A percentile compares a stretch with the other conserved stretches of the same genome.
These are phyloP conservation scores for Pristionchus mayeri DNA, from an alignment of 2,888 invertebrate species.

Conservation along the genomic window DNA sequence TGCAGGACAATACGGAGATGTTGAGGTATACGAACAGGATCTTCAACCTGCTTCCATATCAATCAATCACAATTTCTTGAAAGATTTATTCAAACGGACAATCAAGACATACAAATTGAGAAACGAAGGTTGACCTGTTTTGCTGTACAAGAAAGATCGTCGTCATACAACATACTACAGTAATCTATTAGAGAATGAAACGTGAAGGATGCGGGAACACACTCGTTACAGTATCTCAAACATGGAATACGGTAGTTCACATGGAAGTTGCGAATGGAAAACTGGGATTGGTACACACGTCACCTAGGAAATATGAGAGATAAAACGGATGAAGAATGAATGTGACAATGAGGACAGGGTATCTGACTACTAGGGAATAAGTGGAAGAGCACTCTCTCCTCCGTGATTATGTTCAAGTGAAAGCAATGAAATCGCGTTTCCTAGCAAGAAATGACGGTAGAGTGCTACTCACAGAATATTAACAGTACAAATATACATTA, in stretches of 20 bases:
- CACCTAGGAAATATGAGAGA: slow-evolving; percentile 34
- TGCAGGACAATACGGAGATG: background rate
- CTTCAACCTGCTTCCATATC: background rate
- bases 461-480: slow-evolving; percentile 21
- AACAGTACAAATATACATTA: slow-evolving; percentile 14
- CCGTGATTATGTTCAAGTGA: slow-evolving; percentile 24
- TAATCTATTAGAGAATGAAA: slow-evolving; percentile 8
- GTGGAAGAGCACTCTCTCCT: slow-evolving; percentile 21
- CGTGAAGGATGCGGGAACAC: background rate
- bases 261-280: slow-evolving; percentile 34
- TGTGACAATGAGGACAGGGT: background rate
- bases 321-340: background rate
- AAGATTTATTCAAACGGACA: slow-evolving; percentile 11
- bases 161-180: slow-evolving; percentile 28
- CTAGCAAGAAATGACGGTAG: slow-evolving; percentile 14
- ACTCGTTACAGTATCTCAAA: slow-evolving; percentile 30
- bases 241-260: slow-evolving; percentile 42
- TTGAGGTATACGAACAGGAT: background rate
- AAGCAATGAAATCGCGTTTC: slow-evolving; percentile 3
- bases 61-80: background rate
- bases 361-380: background rate
- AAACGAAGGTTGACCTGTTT: slow-evolving; percentile 15
- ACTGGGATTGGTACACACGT: slow-evolving; percentile 22
- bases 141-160: slow-evolving; percentile 32
- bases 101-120: slow-evolving; percentile 22